Evolutionary conservation across 1,140 invertebrate species (phyloP).

Genomic region (Lepidurus packardi): DNA sequence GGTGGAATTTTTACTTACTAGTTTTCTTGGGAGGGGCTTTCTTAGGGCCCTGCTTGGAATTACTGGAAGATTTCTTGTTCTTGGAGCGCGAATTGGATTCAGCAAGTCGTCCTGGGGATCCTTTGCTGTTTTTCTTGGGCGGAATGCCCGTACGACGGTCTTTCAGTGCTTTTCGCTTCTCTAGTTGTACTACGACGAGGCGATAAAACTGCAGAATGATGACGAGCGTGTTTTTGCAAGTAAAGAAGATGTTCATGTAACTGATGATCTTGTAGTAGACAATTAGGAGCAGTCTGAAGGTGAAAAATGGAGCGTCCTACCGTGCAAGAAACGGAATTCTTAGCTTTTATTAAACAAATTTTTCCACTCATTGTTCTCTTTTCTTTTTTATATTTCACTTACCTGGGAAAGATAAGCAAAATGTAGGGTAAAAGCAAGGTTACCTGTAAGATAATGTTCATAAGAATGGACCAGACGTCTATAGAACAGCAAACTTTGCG

Average conservation of each 20-base stretch:
- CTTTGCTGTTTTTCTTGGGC: slow-evolving; percentile 35
- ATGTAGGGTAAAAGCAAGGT: slow-evolving; percentile 22
- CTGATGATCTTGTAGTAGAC: slow-evolving; percentile 78
- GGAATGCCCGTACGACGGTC: slow-evolving; percentile 39
- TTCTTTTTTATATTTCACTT: too few relatives aligned
- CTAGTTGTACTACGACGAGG: slow-evolving; percentile 69
- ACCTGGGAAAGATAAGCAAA: too few relatives aligned
- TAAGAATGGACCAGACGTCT: slow-evolving; percentile 66
- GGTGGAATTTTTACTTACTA: background rate
- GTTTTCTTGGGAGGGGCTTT: background rate
- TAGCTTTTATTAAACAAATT: background rate
- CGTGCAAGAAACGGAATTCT: background rate
- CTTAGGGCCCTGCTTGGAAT: background rate
- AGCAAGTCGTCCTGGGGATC: background rate
- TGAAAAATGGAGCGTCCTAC: slow-evolving; percentile 75
- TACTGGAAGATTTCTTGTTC: background rate
- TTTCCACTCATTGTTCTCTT: too few relatives aligned
- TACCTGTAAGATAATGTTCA: slow-evolving; percentile 46
- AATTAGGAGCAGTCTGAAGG: slow-evolving; percentile 73
- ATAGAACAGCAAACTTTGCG: slow-evolving; percentile 62
- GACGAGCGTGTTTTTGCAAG: slow-evolving; percentile 80
- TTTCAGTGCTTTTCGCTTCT: slow-evolving; percentile 54
- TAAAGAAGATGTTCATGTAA: slow-evolving; percentile 90
- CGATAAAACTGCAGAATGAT: slow-evolving; percentile 78
- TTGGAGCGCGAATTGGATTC: background rate